Conservation (phyloP, 2,888 invertebrate genomes). For the Chloroclystis v-ata region DNA sequence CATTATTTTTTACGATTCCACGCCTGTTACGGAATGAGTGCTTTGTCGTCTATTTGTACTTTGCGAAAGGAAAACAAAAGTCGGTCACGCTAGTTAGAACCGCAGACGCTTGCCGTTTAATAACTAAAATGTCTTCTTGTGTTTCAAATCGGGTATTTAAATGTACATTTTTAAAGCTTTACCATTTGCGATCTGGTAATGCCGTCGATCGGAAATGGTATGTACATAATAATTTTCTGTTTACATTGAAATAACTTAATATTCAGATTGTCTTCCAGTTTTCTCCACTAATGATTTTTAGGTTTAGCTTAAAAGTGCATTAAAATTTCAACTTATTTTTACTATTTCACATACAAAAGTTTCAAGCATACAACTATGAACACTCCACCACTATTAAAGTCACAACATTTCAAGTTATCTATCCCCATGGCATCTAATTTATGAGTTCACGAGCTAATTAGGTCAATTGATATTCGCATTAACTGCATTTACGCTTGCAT, state of each 20-base stretch:
- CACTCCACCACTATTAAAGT: not conserved
- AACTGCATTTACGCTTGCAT: slow-evolving; percentile 8
- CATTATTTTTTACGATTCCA: slow-evolving; percentile 30
- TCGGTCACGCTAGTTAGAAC: slow-evolving; percentile 21
- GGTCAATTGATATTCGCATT: slow-evolving; percentile 9
- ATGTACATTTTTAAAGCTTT: too few species aligned
- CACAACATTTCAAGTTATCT: not conserved
- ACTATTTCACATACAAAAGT: too few species aligned
- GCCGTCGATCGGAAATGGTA: too few species aligned
- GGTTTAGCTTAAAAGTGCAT: too few species aligned
- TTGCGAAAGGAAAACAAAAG: slow-evolving; percentile 15
- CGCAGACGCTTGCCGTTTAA: not conserved
- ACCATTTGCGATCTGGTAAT: too few species aligned
- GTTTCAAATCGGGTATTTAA: too few species aligned
- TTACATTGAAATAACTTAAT: too few species aligned
- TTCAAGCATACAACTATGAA: too few species aligned
- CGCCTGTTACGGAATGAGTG: slow-evolving; percentile 27
- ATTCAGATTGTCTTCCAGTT: too few species aligned
- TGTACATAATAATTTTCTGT: too few species aligned
- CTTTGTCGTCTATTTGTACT: slow-evolving; percentile 24
- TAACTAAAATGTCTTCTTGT: not conserved
- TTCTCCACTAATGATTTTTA: too few species aligned
- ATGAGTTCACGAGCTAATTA: slow-evolving; percentile 3
- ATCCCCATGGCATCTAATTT: slow-evolving; percentile 5
- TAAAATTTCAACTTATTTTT: too few species aligned